Evolutionary conservation across 2,113 vertebrate genomes (phyloP), one percentile per base, ranked within the genome.

Genomic region (Felis catus): DNA sequence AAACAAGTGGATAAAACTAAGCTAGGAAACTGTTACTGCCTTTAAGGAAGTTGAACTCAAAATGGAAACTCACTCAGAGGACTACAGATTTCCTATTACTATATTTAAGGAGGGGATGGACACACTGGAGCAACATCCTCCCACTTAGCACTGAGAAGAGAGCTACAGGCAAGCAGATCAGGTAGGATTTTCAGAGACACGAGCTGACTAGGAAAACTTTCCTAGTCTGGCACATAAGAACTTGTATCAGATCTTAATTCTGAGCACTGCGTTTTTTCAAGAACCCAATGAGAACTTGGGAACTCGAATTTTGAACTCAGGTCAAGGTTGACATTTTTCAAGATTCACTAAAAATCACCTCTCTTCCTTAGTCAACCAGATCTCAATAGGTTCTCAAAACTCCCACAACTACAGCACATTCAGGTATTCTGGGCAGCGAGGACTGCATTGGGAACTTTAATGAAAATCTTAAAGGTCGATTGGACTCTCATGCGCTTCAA

Each of bases 381-480:
- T 87, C 90, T 91, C 84, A 86, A 21, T n/a, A 18, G 81, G 73
- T 80, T 96, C 61, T 41, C 65, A 96, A 94, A 97, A 90, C 36
- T 63, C 48, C 80, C 39, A 31, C 93, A 89, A 85, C 91, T 83
- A 90, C 9, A 97, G 97, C 96, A 58, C 74, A 97, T 94, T 98
- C 89, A 96, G 95, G 98, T 83, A 96, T 76, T 97, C 76, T 86
- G 41, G 98, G 82, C 79, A 98, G 90, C 27, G 91, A 91, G 53
- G 70, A 96, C 45, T 92, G 55, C 81, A 96, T 94, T 4, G 80
- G 92, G 84, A 97, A 91, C 0, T 0, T 89, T 97, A 98, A 97
- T 94, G 95, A 98, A 90, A 88, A 95, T 33, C 7, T 97, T 95
- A 94, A 96, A 85, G 66, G 65, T 7, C 76, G 85, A 74, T 84